Percentiles rank a stretch among this genome's conserved stretches.
Evolutionary conservation across 2,113 vertebrate genomes (phyloP).

Genomic region (Festucalex cinctus): DNA sequence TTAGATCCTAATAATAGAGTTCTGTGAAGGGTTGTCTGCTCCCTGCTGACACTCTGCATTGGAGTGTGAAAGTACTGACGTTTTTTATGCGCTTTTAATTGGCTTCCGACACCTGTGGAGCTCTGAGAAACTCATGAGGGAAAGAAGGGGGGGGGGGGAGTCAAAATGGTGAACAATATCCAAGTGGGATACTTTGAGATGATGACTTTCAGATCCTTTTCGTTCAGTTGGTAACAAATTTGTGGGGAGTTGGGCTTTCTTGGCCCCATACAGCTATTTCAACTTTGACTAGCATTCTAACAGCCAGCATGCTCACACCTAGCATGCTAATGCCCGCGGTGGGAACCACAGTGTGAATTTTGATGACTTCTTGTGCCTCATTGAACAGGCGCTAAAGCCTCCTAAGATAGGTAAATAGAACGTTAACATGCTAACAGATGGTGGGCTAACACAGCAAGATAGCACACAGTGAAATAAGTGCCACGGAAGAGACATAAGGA

Average conservation of each 20-base stretch:
- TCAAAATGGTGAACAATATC: not conserved
- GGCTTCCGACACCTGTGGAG: not conserved
- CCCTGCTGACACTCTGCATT: not conserved
- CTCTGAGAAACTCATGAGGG: no score
- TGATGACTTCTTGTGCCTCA: no score
- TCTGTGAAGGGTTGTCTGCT: not conserved
- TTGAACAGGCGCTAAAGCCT: no score
- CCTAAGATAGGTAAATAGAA: no score
- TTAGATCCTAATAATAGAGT: constrained; percentile 10
- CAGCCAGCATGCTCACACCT: not conserved
- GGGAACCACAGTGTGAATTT: no score
- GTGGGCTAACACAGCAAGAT: no score
- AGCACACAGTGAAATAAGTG: no score
- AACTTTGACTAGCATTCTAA: not conserved
- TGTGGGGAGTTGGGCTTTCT: no score
- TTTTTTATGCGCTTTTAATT: constrained; percentile 10
- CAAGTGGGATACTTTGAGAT: not conserved
- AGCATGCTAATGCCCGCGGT: no score
- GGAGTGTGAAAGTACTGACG: constrained; percentile 2
- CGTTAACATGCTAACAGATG: no score
- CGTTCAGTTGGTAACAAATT: not conserved
- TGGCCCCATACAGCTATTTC: not conserved
- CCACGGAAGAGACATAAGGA: no score
- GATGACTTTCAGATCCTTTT: not conserved
- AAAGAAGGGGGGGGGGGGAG: not conserved